phyloP scores from a whole-genome alignment of 2,113 vertebrate species.

The Heloderma charlesbogerti region DNA sequence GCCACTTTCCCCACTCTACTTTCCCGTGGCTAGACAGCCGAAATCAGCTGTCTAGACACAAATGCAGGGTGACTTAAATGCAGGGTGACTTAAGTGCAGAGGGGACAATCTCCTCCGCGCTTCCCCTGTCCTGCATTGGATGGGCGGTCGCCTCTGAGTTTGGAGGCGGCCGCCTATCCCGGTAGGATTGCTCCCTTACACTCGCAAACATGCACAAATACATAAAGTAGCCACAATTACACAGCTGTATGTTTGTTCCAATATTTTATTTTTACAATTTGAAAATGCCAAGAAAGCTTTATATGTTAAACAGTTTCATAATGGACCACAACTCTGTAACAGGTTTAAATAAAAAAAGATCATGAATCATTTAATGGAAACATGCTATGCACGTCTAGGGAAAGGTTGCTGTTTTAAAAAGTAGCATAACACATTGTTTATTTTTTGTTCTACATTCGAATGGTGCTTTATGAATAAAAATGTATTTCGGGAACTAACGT shows the following conservation, averaged over 20 bases:
- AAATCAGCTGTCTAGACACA: background rate
- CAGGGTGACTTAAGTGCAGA: too few species aligned
- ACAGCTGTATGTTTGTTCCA: conserved; percentile 21
- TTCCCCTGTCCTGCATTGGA: too few species aligned
- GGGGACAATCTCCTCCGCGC: too few species aligned
- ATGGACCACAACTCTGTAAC: conserved; percentile 14
- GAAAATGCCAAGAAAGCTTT: conserved; percentile 44
- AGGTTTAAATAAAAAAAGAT: background rate
- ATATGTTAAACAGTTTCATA: conserved; percentile 34
- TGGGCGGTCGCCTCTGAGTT: too few species aligned
- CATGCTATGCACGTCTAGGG: background rate
- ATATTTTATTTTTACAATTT: conserved; percentile 45
- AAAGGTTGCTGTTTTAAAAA: background rate
- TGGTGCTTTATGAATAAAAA: background rate
- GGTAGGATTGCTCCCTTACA: too few species aligned
- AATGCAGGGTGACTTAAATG: too few species aligned
- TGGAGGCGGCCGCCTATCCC: too few species aligned
- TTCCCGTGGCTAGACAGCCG: too few species aligned
- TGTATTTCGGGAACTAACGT: background rate
- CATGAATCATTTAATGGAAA: conserved; percentile 30
- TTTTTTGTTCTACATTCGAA: background rate
- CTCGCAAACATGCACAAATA: background rate
- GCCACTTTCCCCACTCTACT: too few species aligned
- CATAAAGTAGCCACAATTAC: conserved; percentile 16
- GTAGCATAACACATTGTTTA: background rate